Base-by-base conservation (phyloP, 2,888 invertebrate species). In the Eilema caniola region DNA sequence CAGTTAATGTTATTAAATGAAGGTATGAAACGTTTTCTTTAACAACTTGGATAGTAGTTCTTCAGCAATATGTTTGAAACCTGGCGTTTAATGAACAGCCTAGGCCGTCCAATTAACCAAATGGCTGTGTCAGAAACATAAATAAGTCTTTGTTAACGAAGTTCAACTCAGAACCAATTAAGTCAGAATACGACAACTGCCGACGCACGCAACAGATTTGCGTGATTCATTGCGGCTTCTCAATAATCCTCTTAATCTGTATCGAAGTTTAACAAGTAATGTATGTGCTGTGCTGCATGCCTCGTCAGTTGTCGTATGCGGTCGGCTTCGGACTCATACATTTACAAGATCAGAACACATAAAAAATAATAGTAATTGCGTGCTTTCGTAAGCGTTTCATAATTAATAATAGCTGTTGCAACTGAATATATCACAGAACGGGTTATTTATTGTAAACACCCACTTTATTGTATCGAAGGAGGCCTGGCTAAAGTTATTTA, bases 371-470 rank as follows among this genome's bases (percentile, higher is more conserved):
- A 56, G 28, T 14, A 28, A 47, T 14, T 65, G 64, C 31, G 64
- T 31, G 14, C n/a, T 31, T 53, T 56, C 37, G 31, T 65, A 56
- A 10, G 23, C 31, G 20, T 53, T 53, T 53, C 53, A 53, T n/a
- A 20, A 53, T 53, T 53, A 37, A 16, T 23, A 33, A 16, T 67
- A 47, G 25, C 41, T 59, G 23, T 66, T 41, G 63, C 33, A 67
- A 62, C 25, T 59, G 16, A 66, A 41, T 62, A 62, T 60, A 25
- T 65, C 23, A 59, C 14, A 20, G 41, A 72, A 79, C 74, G 47
- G 62, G 70, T 79, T 37, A 37, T 37, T 72, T 72, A 67, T 68
- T 67, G 24, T 25, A 70, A 69, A 74, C 76, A 59, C 74, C 79
- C 69, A 78, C 71, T 70, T 71, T 66, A 70, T 73, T 73, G 61